phyloP scores from a whole-genome alignment of 2,113 vertebrate genomes.

The Anthoscopus minutus region DNA sequence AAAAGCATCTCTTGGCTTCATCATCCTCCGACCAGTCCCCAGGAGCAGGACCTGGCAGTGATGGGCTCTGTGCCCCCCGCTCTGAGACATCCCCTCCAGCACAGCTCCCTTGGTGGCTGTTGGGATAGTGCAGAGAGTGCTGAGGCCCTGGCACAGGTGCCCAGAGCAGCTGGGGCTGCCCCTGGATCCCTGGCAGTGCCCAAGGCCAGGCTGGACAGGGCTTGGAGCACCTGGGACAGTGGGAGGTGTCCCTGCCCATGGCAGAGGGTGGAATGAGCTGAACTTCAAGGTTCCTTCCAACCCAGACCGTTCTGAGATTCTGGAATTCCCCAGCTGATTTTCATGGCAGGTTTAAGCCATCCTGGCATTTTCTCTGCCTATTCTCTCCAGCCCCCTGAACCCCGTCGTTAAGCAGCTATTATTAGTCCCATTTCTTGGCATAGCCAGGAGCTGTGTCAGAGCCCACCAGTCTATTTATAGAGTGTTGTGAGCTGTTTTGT shows the following conservation, averaged over 20 bases:
- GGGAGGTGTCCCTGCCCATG: neutral
- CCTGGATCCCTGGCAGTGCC: neutral
- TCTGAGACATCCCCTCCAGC: neutral
- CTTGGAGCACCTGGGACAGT: neutral
- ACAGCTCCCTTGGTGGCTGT: neutral
- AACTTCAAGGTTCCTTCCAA: neutral
- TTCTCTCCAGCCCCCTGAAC: neutral
- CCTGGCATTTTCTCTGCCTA: neutral
- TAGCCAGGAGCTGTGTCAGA: conserved; percentile 6
- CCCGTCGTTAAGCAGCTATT: neutral
- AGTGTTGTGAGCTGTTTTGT: neutral
- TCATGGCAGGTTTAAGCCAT: neutral
- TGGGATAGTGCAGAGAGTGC: neutral
- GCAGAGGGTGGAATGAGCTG: neutral
- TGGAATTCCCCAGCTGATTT: neutral
- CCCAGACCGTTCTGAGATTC: neutral
- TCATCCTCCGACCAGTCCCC: neutral
- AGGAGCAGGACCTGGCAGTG: neutral
- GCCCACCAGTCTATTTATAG: conserved; percentile 38
- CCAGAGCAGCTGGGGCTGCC: neutral
- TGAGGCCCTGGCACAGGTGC: neutral
- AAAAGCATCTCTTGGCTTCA: neutral
- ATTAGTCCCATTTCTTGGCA: neutral
- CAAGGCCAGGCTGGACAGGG: fast-evolving
- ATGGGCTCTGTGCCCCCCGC: fast-evolving